These are phyloP conservation scores for Tyto alba DNA, from an alignment of 2,113 vertebrate species.

Conservation along the genomic window DNA sequence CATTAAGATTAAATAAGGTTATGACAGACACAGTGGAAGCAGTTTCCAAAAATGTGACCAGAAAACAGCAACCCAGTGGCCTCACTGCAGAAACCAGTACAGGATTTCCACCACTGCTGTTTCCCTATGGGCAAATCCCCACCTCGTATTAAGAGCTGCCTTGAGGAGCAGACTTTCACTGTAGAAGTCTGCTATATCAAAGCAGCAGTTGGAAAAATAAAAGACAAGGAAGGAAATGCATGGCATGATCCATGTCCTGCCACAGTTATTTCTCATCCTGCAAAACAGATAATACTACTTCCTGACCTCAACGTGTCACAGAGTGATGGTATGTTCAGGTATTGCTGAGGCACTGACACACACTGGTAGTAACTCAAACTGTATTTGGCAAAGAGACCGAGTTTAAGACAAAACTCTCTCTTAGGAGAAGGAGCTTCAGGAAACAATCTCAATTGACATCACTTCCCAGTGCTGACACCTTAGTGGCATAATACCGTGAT, in stretches of 20 bases:
- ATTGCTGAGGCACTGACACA: neutral
- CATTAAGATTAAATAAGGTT: neutral
- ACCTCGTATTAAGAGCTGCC: neutral
- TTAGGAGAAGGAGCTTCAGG: neutral
- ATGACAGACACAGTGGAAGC: neutral
- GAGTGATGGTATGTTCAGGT: neutral
- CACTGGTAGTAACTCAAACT: neutral
- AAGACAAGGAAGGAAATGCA: neutral
- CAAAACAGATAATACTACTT: neutral
- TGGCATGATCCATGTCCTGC: neutral
- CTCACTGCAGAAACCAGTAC: neutral
- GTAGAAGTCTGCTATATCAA: neutral
- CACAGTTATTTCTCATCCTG: neutral
- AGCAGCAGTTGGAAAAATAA: neutral
- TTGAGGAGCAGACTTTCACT: neutral
- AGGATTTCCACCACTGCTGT: neutral
- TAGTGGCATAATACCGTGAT: neutral
- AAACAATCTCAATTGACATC: neutral
- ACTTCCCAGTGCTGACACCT: neutral
- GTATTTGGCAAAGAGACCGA: neutral
- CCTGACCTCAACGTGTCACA: rapidly evolving
- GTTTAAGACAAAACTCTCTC: neutral
- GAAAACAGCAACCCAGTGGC: neutral
- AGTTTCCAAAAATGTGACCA: neutral
- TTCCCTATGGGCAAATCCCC: neutral